These are phyloP conservation scores for Callosobruchus maculatus DNA, from an alignment of 2,888 invertebrate species.

Conservation along the genomic window DNA sequence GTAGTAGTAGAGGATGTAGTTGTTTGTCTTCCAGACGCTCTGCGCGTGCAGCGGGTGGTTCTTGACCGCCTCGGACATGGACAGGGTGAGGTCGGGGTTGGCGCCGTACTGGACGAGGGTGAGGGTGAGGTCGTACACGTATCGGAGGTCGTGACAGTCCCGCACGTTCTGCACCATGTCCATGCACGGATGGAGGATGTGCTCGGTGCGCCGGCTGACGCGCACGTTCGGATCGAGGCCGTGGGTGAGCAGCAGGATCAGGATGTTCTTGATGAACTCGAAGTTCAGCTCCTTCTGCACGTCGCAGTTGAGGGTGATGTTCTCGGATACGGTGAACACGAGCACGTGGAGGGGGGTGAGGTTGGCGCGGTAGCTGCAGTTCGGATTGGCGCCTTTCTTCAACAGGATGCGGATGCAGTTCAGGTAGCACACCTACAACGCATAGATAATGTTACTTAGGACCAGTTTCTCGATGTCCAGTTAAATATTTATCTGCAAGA, in stretches of 20 bases:
- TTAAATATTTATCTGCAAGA: too few relatives aligned
- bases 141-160: constrained; percentile 62
- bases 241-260: constrained; percentile 62
- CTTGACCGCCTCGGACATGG: constrained; percentile 48
- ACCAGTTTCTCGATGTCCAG: too few relatives aligned
- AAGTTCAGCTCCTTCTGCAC: constrained; percentile 64
- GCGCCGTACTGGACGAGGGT: constrained; percentile 72
- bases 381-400: constrained; percentile 69
- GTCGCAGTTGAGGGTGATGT: constrained; percentile 65
- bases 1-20: constrained; percentile 66
- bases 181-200: constrained; percentile 67
- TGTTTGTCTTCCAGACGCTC: constrained; percentile 56
- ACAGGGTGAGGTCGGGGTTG: constrained; percentile 64
- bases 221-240: constrained; percentile 64
- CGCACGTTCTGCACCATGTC: constrained; percentile 68
- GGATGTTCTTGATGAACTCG: constrained; percentile 67
- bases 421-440: constrained; percentile 70
- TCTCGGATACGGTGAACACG: constrained; percentile 68
- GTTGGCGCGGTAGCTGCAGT: constrained; percentile 66
- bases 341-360: constrained; percentile 67
- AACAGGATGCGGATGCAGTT: constrained; percentile 67
- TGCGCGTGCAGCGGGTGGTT: constrained; percentile 43
- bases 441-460: too few relatives aligned
- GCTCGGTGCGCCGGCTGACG: constrained; percentile 60
- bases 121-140: constrained; percentile 66